Evolutionary conservation across 2,888 invertebrate genomes (phyloP).

Genomic region (Spialia ferax): DNA sequence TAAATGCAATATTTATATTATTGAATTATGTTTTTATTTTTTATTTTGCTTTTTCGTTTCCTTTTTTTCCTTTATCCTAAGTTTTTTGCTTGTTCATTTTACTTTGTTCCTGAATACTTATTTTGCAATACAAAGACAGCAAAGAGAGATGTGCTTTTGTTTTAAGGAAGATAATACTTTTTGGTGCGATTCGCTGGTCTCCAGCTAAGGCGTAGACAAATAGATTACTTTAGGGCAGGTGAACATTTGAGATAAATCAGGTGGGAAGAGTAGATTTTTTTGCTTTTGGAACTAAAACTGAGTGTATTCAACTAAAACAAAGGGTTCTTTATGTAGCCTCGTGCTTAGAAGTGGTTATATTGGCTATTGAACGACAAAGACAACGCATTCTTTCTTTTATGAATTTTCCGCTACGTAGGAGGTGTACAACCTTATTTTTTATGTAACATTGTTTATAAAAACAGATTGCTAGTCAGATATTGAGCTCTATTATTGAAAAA

Average conservation of each 20-base stretch:
- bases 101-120: conserved; percentile 39
- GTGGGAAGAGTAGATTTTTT: conserved; percentile 13
- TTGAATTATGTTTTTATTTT: conserved; percentile 82
- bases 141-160: conserved; percentile 36
- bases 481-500: conserved; percentile 35
- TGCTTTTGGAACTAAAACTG: conserved; percentile 46
- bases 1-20: conserved; percentile 88
- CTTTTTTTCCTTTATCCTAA: conserved; percentile 76
- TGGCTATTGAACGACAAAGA: conserved; percentile 42
- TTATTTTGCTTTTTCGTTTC: conserved; percentile 62
- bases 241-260: conserved; percentile 49
- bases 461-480: conserved; percentile 70
- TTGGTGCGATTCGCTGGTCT: conserved; percentile 41
- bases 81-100: conserved; percentile 59
- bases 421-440: conserved; percentile 52
- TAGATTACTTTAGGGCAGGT: conserved; percentile 61
- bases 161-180: conserved; percentile 35
- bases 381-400: conserved; percentile 46
- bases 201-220: conserved; percentile 50
- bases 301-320: conserved; percentile 70
- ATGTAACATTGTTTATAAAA: conserved; percentile 48
- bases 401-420: conserved; percentile 64
- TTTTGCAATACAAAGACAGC: conserved; percentile 30
- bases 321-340: conserved; percentile 48
- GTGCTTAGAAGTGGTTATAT: conserved; percentile 3